Conservation (phyloP, 2,113 vertebrate genomes). For the Ciconia stormi region DNA sequence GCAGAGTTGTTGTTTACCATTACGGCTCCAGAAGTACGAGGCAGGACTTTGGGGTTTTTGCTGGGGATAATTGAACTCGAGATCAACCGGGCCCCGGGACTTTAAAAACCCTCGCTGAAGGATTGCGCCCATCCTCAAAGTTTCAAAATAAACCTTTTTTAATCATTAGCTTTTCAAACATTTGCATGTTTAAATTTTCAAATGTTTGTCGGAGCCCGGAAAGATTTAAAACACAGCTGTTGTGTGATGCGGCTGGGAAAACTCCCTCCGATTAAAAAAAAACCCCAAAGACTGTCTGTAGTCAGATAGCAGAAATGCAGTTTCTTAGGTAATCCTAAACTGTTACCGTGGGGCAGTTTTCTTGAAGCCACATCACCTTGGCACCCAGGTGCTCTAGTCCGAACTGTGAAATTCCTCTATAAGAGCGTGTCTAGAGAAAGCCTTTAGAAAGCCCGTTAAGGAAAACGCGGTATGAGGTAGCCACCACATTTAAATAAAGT, state of each 20-base stretch:
- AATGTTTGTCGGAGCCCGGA: constrained; percentile 53
- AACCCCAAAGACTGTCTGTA: background rate
- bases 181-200: constrained; percentile 65
- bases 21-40: background rate
- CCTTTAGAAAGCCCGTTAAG: background rate
- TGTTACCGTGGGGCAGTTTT: background rate
- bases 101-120: background rate
- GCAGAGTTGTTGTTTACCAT: background rate
- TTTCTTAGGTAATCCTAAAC: constrained; percentile 17
- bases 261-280: background rate
- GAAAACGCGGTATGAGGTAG: background rate
- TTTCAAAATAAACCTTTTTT: constrained; percentile 73
- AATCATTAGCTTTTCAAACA: constrained; percentile 72
- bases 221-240: constrained; percentile 71
- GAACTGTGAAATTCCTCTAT: background rate
- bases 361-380: background rate
- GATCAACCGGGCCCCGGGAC: background rate
- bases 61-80: background rate
- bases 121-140: background rate
- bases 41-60: background rate
- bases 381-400: background rate
- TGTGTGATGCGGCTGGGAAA: constrained; percentile 44
- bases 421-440: background rate
- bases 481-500: constrained; percentile 34
- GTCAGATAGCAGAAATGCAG: background rate